phyloP scores from a whole-genome alignment of 64 coral and sea anemone species.

The Stylophora pistillata region DNA sequence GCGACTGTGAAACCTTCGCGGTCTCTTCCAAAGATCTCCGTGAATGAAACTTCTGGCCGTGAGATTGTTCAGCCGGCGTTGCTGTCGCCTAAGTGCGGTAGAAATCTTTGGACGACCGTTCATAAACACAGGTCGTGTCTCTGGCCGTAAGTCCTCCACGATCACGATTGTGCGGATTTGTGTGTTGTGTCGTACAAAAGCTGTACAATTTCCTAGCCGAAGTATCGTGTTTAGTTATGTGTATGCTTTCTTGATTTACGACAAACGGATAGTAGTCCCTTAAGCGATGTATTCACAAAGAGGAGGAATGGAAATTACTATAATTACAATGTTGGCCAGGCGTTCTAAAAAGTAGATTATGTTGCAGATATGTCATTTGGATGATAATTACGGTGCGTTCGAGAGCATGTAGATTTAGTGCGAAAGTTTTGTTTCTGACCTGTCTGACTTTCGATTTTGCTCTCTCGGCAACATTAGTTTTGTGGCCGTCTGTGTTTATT shows the following conservation, averaged over 20 bases:
- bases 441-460: neutral
- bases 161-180: neutral
- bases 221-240: neutral
- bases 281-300: neutral
- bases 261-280: neutral
- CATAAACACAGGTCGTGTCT: slow-evolving; percentile 50
- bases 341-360: neutral
- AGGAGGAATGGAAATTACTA: neutral
- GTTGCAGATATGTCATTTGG: neutral
- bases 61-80: neutral
- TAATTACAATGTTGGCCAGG: neutral
- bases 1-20: slow-evolving; percentile 3
- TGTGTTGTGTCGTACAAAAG: neutral
- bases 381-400: neutral
- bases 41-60: neutral
- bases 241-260: neutral
- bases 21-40: slow-evolving; percentile 8
- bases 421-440: neutral
- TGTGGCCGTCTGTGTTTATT: neutral
- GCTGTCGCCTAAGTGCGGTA: neutral
- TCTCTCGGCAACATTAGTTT: neutral
- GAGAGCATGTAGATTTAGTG: neutral
- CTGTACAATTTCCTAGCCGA: too few relatives aligned
- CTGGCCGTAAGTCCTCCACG: slow-evolving; percentile 43
- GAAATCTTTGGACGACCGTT: slow-evolving; percentile 22